A percentile compares a stretch with the other conserved stretches of the same genome.
Conservation (phyloP, 2,888 invertebrate species). For the Cephus rjabovi region DNA sequence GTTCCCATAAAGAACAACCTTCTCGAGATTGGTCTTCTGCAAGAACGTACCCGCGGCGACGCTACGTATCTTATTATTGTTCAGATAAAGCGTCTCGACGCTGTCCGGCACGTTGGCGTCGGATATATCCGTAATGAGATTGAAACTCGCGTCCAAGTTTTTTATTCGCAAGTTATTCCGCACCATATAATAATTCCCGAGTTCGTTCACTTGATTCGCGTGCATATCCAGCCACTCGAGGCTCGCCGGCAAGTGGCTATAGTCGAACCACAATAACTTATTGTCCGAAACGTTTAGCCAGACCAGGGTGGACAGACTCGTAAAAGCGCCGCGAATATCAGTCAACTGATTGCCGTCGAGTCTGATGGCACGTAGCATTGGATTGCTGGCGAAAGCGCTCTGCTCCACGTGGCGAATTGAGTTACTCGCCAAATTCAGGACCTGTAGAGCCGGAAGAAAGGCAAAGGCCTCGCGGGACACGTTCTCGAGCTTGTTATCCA, state of each 20-base stretch:
- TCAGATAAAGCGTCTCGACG: slow-evolving; percentile 78
- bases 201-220: slow-evolving; percentile 80
- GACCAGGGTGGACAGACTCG: slow-evolving; percentile 78
- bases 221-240: slow-evolving; percentile 87
- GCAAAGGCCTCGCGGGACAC: slow-evolving; percentile 81
- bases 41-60: slow-evolving; percentile 78
- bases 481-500: slow-evolving; percentile 83
- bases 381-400: slow-evolving; percentile 80
- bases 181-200: slow-evolving; percentile 79
- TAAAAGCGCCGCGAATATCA: slow-evolving; percentile 83
- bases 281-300: slow-evolving; percentile 88
- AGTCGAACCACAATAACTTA: slow-evolving; percentile 83
- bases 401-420: slow-evolving; percentile 82
- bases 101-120: slow-evolving; percentile 80
- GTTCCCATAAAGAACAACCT: slow-evolving; percentile 83
- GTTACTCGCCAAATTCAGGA: slow-evolving; percentile 85
- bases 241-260: slow-evolving; percentile 80
- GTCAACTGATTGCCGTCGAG: slow-evolving; percentile 83
- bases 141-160: slow-evolving; percentile 83
- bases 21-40: slow-evolving; percentile 77
- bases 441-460: slow-evolving; percentile 78
- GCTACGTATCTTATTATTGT: slow-evolving; percentile 79
- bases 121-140: slow-evolving; percentile 76
- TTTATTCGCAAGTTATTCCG: slow-evolving; percentile 76
- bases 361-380: slow-evolving; percentile 79